Percentiles rank a stretch among this genome's conserved stretches.
Conservation (phyloP, 2,888 invertebrate genomes). For the Caenorhabditis sp. region DNA sequence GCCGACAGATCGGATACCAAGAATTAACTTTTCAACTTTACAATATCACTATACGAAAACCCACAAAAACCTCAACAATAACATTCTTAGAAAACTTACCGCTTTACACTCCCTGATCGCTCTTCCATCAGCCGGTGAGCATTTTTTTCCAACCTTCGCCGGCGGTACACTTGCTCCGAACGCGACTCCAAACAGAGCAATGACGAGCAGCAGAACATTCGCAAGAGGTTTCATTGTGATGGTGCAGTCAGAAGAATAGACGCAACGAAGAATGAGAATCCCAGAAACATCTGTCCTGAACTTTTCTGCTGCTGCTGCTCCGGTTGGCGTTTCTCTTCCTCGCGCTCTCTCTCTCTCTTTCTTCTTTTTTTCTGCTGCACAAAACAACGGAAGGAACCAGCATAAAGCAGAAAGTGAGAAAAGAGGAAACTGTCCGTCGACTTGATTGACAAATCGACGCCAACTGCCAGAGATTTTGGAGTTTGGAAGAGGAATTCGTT, state of each 20-base stretch:
- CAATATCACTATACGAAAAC: too few species aligned
- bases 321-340: neutral
- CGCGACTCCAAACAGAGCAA: neutral
- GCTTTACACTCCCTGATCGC: slow-evolving; percentile 4
- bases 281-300: slow-evolving; percentile 15
- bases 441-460: neutral
- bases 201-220: neutral
- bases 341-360: too few species aligned
- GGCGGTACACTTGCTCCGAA: slow-evolving; percentile 5
- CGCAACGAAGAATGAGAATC: neutral
- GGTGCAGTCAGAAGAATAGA: neutral
- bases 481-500: slow-evolving; percentile 1
- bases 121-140: slow-evolving; percentile 1
- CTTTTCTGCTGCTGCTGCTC: neutral
- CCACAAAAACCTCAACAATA: too few species aligned
- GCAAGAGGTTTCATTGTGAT: neutral
- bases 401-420: neutral
- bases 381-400: neutral
- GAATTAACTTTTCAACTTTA: too few species aligned
- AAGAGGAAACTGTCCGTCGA: neutral
- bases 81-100: neutral
- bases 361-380: neutral
- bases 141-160: neutral
- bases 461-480: neutral
- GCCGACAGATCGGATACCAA: too few species aligned